Evolutionary conservation across 2,888 invertebrate genomes (phyloP), one percentile per base, ranked within the genome.

Genomic region (Chironomus tentans): DNA sequence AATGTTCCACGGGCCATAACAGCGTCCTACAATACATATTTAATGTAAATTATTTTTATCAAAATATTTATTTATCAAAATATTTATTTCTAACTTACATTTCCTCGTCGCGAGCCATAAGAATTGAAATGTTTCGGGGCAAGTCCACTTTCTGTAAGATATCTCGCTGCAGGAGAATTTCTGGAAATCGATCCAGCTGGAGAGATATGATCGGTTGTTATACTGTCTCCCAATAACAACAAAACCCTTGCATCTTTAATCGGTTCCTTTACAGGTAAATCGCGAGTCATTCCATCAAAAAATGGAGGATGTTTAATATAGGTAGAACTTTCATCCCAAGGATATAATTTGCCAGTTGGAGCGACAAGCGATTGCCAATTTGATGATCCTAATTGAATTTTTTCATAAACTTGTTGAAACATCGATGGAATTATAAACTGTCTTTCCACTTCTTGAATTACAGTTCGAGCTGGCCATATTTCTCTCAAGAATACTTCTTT

Each of bases 171-270:
- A 0, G 98, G 92, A 74, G 97, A 97, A 82, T 92, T 97, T 76
- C 97, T 87, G 0, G 98, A 95, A 80, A 99, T 99, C 77, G 97
- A 95, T 4, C 98, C 98, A 21, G 98, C 98, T 0, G 98, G 98
- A 2, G 97, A 97, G 78, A 99, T 99, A 84, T 98, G 98, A 86
- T 99, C 98, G 0, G 98, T 98, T 38, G 98, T 99, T 6, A 99
- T 97, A 0, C 97, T 98, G 84, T 99, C 98, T 0, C 96, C 96
- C 77, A 99, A 87, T 80, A 92, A 89, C 0, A 98, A 86, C 24
- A 99, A 85, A 56, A 93, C 95, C 65, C 92, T 87, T 0, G 97
- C 97, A 77, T 90, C 87, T 28, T 84, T 83, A 28, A 98, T 89
- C 10, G 88, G 84, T 77, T 86, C 83, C 0, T 87, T 82, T 1